These are phyloP conservation scores for Rhysida immarginata DNA, from an alignment of 1,140 invertebrate species.

Conservation along the genomic window DNA sequence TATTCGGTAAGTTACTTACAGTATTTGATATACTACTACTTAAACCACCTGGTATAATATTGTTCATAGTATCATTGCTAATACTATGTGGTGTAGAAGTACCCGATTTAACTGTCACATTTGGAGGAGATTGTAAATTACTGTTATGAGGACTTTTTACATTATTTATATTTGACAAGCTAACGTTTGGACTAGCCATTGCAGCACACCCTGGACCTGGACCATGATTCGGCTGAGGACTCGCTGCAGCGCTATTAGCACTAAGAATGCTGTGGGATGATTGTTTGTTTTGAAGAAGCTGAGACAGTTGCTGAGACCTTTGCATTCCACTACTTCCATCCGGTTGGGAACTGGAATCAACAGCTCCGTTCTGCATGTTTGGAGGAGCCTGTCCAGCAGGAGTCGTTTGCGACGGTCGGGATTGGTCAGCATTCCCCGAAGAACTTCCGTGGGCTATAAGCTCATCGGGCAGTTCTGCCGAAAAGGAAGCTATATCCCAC, in stretches of 20 bases:
- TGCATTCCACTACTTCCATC: conserved; percentile 8
- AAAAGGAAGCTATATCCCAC: conserved; percentile 3
- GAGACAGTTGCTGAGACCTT: conserved; percentile 17
- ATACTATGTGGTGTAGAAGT: conserved; percentile 14
- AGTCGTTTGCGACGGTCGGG: conserved; percentile 6
- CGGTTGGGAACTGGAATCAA: conserved; percentile 14
- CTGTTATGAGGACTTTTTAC: conserved; percentile 25
- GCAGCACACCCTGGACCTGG: not conserved
- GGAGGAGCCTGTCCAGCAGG: conserved; percentile 2
- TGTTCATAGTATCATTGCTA: conserved; percentile 14
- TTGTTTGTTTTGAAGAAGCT: conserved; percentile 16
- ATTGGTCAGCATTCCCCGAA: conserved; percentile 13
- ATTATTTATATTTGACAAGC: conserved; percentile 17
- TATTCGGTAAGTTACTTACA: conserved; percentile 5
- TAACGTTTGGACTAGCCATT: conserved; percentile 14
- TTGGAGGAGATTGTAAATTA: conserved; percentile 15
- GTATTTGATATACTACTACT: conserved; percentile 1
- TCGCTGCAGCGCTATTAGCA: conserved; percentile 9
- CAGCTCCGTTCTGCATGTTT: conserved; percentile 22
- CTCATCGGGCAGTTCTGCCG: conserved; percentile 56
- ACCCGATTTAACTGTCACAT: conserved; percentile 13
- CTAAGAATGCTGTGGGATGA: conserved; percentile 12
- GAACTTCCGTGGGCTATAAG: conserved; percentile 38
- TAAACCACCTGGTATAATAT: not conserved
- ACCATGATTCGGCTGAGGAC: not conserved